Evolutionary conservation across 2,113 vertebrate species (phyloP).

Genomic region (Austrofundulus limnaeus): DNA sequence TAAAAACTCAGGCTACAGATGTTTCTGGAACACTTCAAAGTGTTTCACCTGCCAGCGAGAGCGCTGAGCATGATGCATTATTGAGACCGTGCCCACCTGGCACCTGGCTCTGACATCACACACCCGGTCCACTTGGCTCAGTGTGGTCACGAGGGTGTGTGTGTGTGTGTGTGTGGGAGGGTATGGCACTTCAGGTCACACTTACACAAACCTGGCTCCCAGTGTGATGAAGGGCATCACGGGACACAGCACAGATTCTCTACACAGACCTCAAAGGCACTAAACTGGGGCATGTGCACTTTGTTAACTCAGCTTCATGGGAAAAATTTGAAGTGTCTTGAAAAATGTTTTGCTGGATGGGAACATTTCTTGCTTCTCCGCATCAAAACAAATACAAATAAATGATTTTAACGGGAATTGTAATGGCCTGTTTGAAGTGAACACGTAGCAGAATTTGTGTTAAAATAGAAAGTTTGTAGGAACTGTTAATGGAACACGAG

Average conservation of each 20-base stretch:
- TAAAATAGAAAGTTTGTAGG: too few relatives aligned
- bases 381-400: slow-evolving; percentile 13
- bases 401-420: neutral
- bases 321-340: slow-evolving; percentile 29
- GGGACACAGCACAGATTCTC: slow-evolving; percentile 54
- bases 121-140: slow-evolving; percentile 64
- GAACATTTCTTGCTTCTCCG: neutral
- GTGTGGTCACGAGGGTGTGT: slow-evolving; percentile 29
- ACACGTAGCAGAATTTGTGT: neutral
- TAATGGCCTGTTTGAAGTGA: slow-evolving; percentile 11
- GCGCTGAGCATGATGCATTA: slow-evolving; percentile 71
- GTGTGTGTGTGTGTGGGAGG: neutral
- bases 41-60: slow-evolving; percentile 45
- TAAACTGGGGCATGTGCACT: slow-evolving; percentile 55
- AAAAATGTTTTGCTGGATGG: slow-evolving; percentile 15
- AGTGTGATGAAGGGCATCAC: slow-evolving; percentile 55
- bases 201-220: slow-evolving; percentile 36
- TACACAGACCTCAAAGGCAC: slow-evolving; percentile 53
- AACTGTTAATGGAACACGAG: neutral
- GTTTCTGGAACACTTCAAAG: slow-evolving; percentile 78
- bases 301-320: slow-evolving; percentile 42
- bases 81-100: slow-evolving; percentile 71
- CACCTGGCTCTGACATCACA: slow-evolving; percentile 71
- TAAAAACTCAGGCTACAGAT: slow-evolving; percentile 76
- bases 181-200: slow-evolving; percentile 56